Evolutionary conservation across 2,888 invertebrate species (phyloP), one percentile per base, ranked within the genome.

Genomic region (Acronicta leporina): DNA sequence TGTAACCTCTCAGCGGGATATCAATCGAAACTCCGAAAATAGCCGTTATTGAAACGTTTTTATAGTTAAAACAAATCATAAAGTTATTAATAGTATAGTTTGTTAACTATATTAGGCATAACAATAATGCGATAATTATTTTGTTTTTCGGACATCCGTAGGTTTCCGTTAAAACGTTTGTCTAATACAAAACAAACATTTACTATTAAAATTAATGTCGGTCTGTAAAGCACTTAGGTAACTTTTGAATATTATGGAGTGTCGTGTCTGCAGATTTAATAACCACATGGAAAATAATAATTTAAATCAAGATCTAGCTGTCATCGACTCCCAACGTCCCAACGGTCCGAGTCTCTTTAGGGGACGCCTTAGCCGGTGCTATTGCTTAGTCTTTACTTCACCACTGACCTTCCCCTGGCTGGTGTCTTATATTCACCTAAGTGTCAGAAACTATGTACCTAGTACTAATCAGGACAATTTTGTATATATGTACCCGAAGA

Each of bases 21-120:
- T 38, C n/a, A n/a, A 25, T 14, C 30, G 13, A n/a, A 10, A 16
- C 44, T 54, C 54, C 51, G 43, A 68, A 67, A 68, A 67, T 62
- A 68, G 9, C 38, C 25, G 13, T 27, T 50, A n/a, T 33, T 33
- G 46, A 27, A 53, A 43, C 46, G 20, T n/a, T 47, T 30, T 41
- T 9, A 51, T 44, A 30, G 33, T 54, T 54, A 38, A 11, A 42
- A 43, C 35, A 15, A 10, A 40, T 10, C 2, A 30, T 20, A 20
- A 20, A n/a, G 11, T 9, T 50, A 54, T 38, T 47, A 60, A 67
- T 54, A 67, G 20, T 2, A 13, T 6, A 8, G 15, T 52, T 33
- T 9, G 27, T 57, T 13, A 48, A 47, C 27, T 33, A 4, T n/a
- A 11, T 16, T 25, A 9, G 60, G 6, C 5, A 11, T 33, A 50